Evolutionary conservation across 2,888 invertebrate species (phyloP).

Genomic region (Stenotaenia linearis): DNA sequence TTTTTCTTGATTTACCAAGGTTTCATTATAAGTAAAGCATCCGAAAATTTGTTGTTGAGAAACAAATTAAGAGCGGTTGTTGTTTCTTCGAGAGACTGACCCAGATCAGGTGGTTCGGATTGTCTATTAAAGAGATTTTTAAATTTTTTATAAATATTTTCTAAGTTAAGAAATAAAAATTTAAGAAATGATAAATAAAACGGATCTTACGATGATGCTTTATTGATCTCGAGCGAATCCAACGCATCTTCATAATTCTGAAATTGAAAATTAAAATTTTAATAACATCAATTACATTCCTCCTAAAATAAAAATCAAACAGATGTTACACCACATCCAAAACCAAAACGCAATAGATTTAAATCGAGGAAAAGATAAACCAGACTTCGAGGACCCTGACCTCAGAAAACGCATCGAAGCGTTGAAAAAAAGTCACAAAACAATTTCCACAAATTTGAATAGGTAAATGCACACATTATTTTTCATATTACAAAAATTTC

Average conservation of each 20-base stretch:
- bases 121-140: not conserved
- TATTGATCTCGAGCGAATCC: not conserved
- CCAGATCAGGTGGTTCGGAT: constrained; percentile 48
- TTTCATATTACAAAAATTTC: too few relatives aligned
- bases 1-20: constrained; percentile 59
- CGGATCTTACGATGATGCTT: not conserved
- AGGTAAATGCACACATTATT: too few relatives aligned
- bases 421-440: not conserved
- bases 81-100: constrained; percentile 67
- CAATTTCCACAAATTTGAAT: too few relatives aligned
- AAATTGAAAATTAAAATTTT: not conserved
- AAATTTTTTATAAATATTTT: not conserved
- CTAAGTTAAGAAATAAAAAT: not conserved
- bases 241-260: constrained; percentile 33
- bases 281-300: too few relatives aligned
- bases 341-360: too few relatives aligned
- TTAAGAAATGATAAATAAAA: not conserved
- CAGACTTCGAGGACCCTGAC: not conserved
- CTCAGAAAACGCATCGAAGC: not conserved
- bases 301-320: too few relatives aligned
- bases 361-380: not conserved
- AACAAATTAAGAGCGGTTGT: constrained; percentile 77
- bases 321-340: too few relatives aligned
- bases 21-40: constrained; percentile 70
- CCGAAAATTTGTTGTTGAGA: constrained; percentile 82